phyloP scores from a whole-genome alignment of 2,888 invertebrate species.

The Carterocephalus palaemon region DNA sequence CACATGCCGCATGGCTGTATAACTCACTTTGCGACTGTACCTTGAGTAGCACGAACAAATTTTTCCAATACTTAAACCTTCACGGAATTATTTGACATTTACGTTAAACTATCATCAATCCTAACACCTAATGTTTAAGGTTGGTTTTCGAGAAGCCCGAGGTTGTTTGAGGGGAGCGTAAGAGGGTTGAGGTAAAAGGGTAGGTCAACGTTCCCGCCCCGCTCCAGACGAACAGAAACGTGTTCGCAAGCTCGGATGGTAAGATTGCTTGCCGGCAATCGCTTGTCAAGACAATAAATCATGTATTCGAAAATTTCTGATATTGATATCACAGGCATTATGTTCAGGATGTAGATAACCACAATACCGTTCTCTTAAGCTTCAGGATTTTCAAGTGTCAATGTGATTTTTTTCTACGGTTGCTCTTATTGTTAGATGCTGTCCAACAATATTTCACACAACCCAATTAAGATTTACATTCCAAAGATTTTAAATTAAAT shows the following conservation, averaged over 20 bases:
- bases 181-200: slow-evolving; percentile 43
- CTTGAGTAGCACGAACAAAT: slow-evolving; percentile 57
- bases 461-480: too few relatives aligned
- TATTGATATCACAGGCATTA: slow-evolving; percentile 6
- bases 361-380: too few relatives aligned
- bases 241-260: slow-evolving; percentile 24
- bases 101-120: slow-evolving; percentile 44
- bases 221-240: slow-evolving; percentile 34
- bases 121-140: slow-evolving; percentile 51
- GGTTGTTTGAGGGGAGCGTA: slow-evolving; percentile 39
- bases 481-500: too few relatives aligned
- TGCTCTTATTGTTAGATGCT: too few relatives aligned
- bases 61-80: slow-evolving; percentile 55
- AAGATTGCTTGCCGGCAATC: slow-evolving; percentile 14
- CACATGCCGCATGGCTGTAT: slow-evolving; percentile 40
- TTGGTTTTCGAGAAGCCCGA: slow-evolving; percentile 44
- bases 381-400: not conserved
- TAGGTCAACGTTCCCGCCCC: slow-evolving; percentile 60
- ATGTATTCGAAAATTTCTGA: slow-evolving; percentile 12
- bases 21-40: slow-evolving; percentile 60
- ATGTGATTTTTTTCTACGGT: not conserved
- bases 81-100: slow-evolving; percentile 38
- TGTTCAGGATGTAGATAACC: not conserved
- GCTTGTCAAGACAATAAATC: slow-evolving; percentile 22
- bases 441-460: too few relatives aligned